Evolutionary conservation across 2,888 invertebrate genomes (phyloP), one percentile per base, ranked within the genome.

Genomic region (Sceliomorpha sp.): DNA sequence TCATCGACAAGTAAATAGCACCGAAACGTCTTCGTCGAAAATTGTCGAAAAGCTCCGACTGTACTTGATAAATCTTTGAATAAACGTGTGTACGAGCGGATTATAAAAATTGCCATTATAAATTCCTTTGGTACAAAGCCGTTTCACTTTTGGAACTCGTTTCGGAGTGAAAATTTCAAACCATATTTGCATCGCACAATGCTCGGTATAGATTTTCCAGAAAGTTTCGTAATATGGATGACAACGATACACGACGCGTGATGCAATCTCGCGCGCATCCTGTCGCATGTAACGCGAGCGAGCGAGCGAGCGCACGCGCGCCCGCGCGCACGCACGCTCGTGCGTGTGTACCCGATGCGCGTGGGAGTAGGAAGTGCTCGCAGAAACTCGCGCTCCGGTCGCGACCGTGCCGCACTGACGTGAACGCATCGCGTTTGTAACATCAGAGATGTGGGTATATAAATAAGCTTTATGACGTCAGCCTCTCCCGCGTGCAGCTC

Each of bases 391-490:
- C 55, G 42, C 53, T 58, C n/a, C n/a, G n/a, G n/a, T n/a, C n/a
- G n/a, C n/a, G n/a, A n/a, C n/a, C n/a, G n/a, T n/a, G n/a, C n/a
- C n/a, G n/a, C n/a, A n/a, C 56, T 47, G 26, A 62, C 68, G 45
- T 40, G 47, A 59, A 60, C n/a, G 60, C 70, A 47, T 37, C 26
- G 59, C 40, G 51, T 40, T 29, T 44, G 62, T 39, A 63, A 59
- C 56, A 40, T 59, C n/a, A n/a, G n/a, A n/a, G n/a, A 17, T 53
- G 48, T 42, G 63, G 15, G 63, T 58, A 56, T 63, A 68, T 71
- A 71, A 79, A 79, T 78, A 79, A 73, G 75, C 70, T 77, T 76
- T 77, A 76, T 80, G 78, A 80, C 77, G 75, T 80, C 76, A 78
- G 72, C 63, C 37, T n/a, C n/a, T n/a, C 64, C 44, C 37, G 20